Conservation (phyloP, 2,797 vertebrate species). For the Falco novaeseelandiae region DNA sequence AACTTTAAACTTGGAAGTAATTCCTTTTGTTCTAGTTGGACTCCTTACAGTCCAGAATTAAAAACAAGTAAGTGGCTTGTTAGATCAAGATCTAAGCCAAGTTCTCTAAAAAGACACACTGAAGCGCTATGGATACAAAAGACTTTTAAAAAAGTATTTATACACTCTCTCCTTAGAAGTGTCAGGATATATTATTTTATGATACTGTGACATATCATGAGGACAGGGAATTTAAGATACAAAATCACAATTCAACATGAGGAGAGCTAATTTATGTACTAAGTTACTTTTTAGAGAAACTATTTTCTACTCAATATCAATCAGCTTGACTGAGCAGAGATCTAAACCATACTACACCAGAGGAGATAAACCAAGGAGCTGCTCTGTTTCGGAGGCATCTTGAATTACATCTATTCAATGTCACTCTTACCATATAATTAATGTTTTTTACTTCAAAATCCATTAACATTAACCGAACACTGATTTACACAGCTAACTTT, state of each 20-base stretch:
- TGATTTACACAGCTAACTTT: neutral
- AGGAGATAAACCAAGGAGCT: neutral
- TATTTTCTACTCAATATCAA: neutral
- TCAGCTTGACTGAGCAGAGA: neutral
- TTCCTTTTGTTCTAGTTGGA: neutral
- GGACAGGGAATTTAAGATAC: neutral
- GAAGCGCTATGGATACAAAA: neutral
- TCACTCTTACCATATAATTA: neutral
- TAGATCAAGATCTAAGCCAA: neutral
- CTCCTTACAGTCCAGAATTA: neutral
- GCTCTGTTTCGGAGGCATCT: neutral
- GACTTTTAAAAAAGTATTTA: neutral
- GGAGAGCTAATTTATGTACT: neutral
- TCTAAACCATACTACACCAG: neutral
- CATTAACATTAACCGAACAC: neutral
- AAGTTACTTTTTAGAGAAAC: neutral
- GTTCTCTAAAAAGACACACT: neutral
- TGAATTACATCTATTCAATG: neutral
- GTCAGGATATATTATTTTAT: neutral
- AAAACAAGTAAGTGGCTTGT: neutral
- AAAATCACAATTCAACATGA: neutral
- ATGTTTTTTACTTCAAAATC: neutral
- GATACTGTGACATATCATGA: neutral
- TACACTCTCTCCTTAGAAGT: neutral
- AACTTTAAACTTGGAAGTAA: slow-evolving; percentile 11